Conservation (phyloP, 1,140 invertebrate species). For the Metaphire vulgaris region DNA sequence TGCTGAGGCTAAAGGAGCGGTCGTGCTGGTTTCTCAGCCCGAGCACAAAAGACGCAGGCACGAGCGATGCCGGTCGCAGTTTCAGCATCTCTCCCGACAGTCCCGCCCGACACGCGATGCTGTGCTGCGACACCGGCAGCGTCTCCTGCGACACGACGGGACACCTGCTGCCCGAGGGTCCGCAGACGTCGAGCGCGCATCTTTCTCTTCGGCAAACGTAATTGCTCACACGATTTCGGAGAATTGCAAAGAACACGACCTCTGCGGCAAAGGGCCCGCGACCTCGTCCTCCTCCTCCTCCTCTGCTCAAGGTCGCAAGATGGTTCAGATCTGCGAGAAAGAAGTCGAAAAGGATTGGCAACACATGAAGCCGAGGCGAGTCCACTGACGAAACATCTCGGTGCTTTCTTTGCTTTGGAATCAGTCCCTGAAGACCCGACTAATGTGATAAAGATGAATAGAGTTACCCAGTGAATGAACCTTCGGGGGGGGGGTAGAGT, state of each 20-base stretch:
- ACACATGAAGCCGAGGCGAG: not conserved
- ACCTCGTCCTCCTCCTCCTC: too few species aligned
- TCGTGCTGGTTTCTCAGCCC: slow-evolving; percentile 30
- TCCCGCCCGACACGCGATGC: not conserved
- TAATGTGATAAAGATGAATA: too few species aligned
- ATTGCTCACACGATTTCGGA: not conserved
- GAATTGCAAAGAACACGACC: not conserved
- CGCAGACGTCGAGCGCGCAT: not conserved
- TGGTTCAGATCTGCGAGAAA: not conserved
- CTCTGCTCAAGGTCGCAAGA: not conserved
- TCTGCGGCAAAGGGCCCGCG: too few species aligned
- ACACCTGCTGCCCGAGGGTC: not conserved
- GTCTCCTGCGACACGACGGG: not conserved
- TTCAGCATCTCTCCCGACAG: not conserved
- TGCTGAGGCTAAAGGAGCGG: slow-evolving; percentile 27
- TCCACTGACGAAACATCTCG: not conserved
- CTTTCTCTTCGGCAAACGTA: not conserved
- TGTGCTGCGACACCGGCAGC: not conserved
- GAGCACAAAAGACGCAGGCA: not conserved
- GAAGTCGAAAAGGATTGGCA: not conserved
- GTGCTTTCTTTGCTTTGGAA: too few species aligned
- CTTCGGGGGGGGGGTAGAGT: too few species aligned
- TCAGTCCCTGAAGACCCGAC: too few species aligned
- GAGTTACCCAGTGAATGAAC: too few species aligned
- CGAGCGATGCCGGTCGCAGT: not conserved